Evolutionary conservation across 2,888 invertebrate species (phyloP), one percentile per base, ranked within the genome.

Genomic region (Hartigia nigra): DNA sequence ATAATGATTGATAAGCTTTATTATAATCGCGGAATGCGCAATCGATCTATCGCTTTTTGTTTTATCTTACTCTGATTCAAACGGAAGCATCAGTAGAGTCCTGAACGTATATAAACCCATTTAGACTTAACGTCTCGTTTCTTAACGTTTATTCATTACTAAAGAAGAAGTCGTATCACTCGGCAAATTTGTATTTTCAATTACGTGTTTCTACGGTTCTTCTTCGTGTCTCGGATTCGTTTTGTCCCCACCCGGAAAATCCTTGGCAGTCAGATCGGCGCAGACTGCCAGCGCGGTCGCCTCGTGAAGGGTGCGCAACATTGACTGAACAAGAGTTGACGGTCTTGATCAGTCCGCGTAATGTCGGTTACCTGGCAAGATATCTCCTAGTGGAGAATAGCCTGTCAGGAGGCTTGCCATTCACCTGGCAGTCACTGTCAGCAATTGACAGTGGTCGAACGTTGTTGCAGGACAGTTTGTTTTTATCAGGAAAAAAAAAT

Each of bases 321-420:
- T n/a, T 70, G 70, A 70, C 72, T 31, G 4, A 9, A 34, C 72
- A 0, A 55, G 72, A 72, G 31, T 72, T 14, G 31, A 32, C 72
- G 31, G 72, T 32, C 72, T 80, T 82, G 83, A 82, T 35, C 85
- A 86, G 86, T 86, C 37, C 74, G 83, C 78, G 83, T 81, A 79
- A 86, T 84, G 84, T 83, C 83, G 82, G 72, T 32, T 72, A 34
- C 31, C 78, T 80, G 81, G 78, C 69, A 74, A 37, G 81, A 79
- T 77, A 79, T 74, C 75, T 77, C 74, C 37, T 31, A 72, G 72
- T 72, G 34, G 39, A 55, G 39, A 55, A 55, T 55, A 55, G 39
- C 39, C 39, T 55, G 39, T 55, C 39, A 55, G 39, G 39, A 55
- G 39, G 39, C 39, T 55, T 55, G 39, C 23, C 39, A 55, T 9